These are phyloP conservation scores for Agrilus mali DNA, from an alignment of 2,888 invertebrate genomes.

Conservation along the genomic window DNA sequence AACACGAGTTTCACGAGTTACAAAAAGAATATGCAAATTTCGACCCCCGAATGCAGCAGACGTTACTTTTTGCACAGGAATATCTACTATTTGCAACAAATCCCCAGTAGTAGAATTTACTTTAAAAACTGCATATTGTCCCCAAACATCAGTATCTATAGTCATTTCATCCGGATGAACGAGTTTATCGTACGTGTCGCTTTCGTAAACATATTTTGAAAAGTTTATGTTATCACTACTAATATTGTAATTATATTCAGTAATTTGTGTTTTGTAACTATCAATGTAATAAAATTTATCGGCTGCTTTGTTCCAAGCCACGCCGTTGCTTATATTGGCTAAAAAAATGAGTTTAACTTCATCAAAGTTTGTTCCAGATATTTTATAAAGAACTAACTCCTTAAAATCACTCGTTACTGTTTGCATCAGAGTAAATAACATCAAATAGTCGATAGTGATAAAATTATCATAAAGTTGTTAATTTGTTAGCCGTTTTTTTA, in stretches of 20 bases:
- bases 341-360: conserved; percentile 25
- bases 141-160: conserved; percentile 61
- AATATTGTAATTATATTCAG: conserved; percentile 56
- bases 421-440: too few species aligned
- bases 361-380: conserved; percentile 31
- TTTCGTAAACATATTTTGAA: conserved; percentile 19
- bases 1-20: conserved; percentile 42
- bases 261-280: conserved; percentile 50
- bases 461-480: too few species aligned
- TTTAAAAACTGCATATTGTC: conserved; percentile 58
- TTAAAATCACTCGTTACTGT: too few species aligned
- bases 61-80: conserved; percentile 46
- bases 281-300: conserved; percentile 69
- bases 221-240: conserved; percentile 38
- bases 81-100: conserved; percentile 34
- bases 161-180: conserved; percentile 49
- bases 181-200: conserved; percentile 10
- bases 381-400: conserved; percentile 46
- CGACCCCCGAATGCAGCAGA: conserved; percentile 53
- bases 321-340: conserved; percentile 64
- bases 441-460: too few species aligned
- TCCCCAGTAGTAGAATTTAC: conserved; percentile 35
- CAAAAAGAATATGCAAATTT: conserved; percentile 45
- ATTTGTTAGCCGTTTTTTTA: too few species aligned
- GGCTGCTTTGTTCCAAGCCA: conserved; percentile 61